Percentiles rank a stretch among this genome's conserved stretches.
These are phyloP conservation scores for Leuctra nigra DNA, from an alignment of 2,888 invertebrate species.

Conservation along the genomic window DNA sequence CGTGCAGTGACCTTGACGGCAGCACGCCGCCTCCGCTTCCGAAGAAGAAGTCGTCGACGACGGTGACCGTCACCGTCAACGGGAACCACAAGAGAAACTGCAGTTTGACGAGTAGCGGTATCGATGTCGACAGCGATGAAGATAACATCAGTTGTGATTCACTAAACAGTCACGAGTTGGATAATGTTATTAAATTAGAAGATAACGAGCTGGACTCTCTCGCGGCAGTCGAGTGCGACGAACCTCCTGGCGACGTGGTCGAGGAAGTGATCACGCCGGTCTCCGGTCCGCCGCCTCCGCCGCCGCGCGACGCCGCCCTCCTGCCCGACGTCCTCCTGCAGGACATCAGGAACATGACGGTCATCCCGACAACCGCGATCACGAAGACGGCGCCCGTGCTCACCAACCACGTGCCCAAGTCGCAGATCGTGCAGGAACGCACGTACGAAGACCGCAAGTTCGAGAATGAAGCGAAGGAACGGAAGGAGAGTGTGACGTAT, in stretches of 20 bases:
- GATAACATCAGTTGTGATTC: constrained; percentile 75
- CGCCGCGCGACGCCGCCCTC: constrained; percentile 38
- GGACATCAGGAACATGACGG: constrained; percentile 55
- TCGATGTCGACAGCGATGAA: constrained; percentile 61
- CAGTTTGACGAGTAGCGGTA: constrained; percentile 55
- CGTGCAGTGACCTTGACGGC: constrained; percentile 75
- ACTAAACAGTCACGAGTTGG: constrained; percentile 63
- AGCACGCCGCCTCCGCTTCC: constrained; percentile 58
- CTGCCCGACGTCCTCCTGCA: constrained; percentile 60
- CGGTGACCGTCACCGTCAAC: constrained; percentile 51
- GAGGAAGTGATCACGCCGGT: constrained; percentile 20
- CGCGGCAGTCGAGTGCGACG: background rate
- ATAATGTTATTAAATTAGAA: constrained; percentile 30
- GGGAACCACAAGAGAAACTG: constrained; percentile 45
- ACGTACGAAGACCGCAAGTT: constrained; percentile 57
- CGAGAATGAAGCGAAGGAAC: background rate
- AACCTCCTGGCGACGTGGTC: constrained; percentile 3
- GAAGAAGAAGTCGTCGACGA: constrained; percentile 47
- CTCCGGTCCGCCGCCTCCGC: constrained; percentile 36
- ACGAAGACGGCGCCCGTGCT: constrained; percentile 17
- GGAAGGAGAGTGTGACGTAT: constrained; percentile 48
- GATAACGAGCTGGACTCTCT: background rate
- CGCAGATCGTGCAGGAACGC: constrained; percentile 50
- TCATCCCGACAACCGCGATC: constrained; percentile 5
- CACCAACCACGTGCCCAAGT: constrained; percentile 28